Base-by-base conservation (phyloP, 2,888 invertebrate genomes). In the Druceiella hillmani region DNA sequence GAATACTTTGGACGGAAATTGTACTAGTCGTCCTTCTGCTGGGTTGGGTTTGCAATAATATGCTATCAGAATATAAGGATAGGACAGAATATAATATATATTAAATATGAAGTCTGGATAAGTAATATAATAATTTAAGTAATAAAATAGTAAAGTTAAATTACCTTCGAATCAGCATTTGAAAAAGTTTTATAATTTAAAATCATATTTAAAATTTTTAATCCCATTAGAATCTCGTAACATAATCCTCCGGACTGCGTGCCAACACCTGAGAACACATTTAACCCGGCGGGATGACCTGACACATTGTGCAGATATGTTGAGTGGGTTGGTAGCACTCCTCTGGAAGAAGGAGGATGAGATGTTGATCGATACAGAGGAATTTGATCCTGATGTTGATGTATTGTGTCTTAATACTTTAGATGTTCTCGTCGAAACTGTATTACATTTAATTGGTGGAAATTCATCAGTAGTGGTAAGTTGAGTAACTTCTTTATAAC, bases 221-320 rank as follows among this genome's bases (percentile, higher is more conserved):
- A n/a, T n/a, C n/a, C n/a, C n/a, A n/a, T n/a, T 62, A 87, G 93
- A 91, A 61, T 89, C 91, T 2, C 78, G 94, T 39, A 84, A 83
- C 54, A 78, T 89, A 38, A 75, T 95, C 3, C 67, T 95, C 13
- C 80, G 83, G 0, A 85, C 88, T 2, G 85, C 88, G 17, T 90
- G 92, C 56, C 82, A 85, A 47, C 92, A 94, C 54, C 62, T 95
- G 24, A 79, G 89, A 17, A 79, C 83, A 13, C 92, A 94, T 56
- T 67, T 94, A 3, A 79, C 82, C 0, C 78, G 85, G 1, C 77
- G 88, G 12, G 88, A 89, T 54, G 92, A 93, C 55, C 63, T 93
- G 17, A 74, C 82, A 9, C 75, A 88, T 3, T 91, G 91, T 55
- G 86, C 91, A 0, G 88, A 88, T 41, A 90, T 94, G 52, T 67